Evolutionary conservation across 2,888 invertebrate genomes (phyloP).

Genomic region (Lissocephala sabroskyi): DNA sequence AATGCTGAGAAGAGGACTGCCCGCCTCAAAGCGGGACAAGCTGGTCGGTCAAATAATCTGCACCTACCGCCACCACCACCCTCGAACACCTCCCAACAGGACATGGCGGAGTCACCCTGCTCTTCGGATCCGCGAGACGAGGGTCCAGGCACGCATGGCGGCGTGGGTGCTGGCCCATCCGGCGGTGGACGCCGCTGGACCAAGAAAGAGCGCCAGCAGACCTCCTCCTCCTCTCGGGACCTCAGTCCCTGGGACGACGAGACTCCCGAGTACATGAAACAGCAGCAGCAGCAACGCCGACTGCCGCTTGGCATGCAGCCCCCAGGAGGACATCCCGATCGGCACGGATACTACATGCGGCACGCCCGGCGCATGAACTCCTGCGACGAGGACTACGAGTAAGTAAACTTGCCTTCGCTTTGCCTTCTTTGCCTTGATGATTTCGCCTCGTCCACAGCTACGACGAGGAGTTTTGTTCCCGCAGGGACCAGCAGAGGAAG

Average conservation of each 20-base stretch:
- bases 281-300: constrained; percentile 39
- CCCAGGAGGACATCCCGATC: constrained; percentile 59
- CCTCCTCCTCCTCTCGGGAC: constrained; percentile 83
- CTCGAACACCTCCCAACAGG: constrained; percentile 67
- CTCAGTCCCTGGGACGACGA: constrained; percentile 89
- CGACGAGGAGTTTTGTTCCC: constrained; percentile 68
- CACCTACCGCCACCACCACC: constrained; percentile 63
- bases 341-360: constrained; percentile 74
- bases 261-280: constrained; percentile 74
- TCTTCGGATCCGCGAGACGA: constrained; percentile 85
- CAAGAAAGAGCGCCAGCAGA: constrained; percentile 76
- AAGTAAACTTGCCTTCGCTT: too few relatives aligned
- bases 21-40: too few relatives aligned
- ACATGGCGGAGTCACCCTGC: constrained; percentile 80
- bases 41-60: constrained; percentile 34
- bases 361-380: constrained; percentile 75
- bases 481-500: constrained; percentile 65
- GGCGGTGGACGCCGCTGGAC: constrained; percentile 72
- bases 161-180: constrained; percentile 72
- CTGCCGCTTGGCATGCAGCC: constrained; percentile 25
- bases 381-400: constrained; percentile 83
- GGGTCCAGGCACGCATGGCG: too few relatives aligned
- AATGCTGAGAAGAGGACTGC: constrained; percentile 27
- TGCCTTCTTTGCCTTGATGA: neutral
- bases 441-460: constrained; percentile 63